Conservation (phyloP, 64 coral and sea anemone genomes). For the Orbicella faveolata region DNA sequence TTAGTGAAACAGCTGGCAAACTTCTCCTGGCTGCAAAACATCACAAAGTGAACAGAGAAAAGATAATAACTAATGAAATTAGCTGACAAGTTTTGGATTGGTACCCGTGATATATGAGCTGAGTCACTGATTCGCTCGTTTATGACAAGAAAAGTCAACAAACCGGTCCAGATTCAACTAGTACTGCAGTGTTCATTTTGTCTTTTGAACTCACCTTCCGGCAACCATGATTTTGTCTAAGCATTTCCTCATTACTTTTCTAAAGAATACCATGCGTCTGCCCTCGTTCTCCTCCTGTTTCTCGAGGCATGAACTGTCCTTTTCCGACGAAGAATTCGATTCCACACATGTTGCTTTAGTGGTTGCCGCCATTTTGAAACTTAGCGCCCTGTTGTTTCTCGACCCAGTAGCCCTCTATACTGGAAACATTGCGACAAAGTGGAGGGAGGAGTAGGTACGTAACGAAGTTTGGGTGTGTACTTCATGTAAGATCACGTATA, state of each 20-base stretch:
- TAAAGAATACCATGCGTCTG: conserved; percentile 55
- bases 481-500: too few relatives aligned
- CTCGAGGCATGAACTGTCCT: background rate
- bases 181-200: background rate
- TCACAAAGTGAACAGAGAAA: background rate
- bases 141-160: too few relatives aligned
- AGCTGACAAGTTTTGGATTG: too few relatives aligned
- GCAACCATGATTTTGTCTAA: conserved; percentile 79
- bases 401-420: conserved; percentile 3
- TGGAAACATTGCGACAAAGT: too few relatives aligned
- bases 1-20: conserved; percentile 57
- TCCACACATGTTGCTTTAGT: background rate
- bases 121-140: too few relatives aligned
- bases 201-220: conserved; percentile 54
- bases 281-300: conserved; percentile 48
- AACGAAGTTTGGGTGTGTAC: too few relatives aligned
- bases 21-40: conserved; percentile 66
- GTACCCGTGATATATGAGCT: too few relatives aligned
- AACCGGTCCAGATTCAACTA: too few relatives aligned
- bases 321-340: conserved; percentile 14
- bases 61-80: too few relatives aligned
- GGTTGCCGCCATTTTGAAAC: conserved; percentile 74
- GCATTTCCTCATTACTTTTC: conserved; percentile 78
- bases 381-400: conserved; percentile 35
- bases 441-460: background rate